Base-by-base conservation (phyloP, 1,140 invertebrate genomes). In the Ceratina japonica region DNA sequence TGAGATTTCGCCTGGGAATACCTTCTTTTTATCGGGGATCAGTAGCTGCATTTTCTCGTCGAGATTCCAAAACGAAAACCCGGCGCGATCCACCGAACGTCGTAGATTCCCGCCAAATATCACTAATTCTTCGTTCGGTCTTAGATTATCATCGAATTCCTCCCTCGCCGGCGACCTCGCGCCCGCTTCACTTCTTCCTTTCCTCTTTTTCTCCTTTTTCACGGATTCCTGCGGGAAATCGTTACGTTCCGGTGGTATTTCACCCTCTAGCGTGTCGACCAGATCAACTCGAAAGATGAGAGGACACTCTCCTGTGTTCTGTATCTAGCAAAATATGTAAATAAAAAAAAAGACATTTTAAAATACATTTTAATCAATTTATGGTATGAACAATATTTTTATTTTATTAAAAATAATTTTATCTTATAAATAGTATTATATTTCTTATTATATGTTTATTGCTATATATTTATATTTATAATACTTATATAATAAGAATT, bases 21-120 rank as follows among this genome's bases (percentile, higher is more conserved):
- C 75, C 68, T 63, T 78, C 2, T 44, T 63, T 0, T 7, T 27
- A 13, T 78, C 68, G 0, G 24, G 31, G 1, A 64, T 59, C 58
- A 62, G 2, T n/a, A 78, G 10, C 31, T 72, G 68, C 69, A 49
- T 72, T 15, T 49, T 63, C 8, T 72, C 75, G 37, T 78, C 69
- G 49, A 78, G 20, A 13, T 72, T 64, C 16, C 1, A 12, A 20
- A 78, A 78, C 0, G 69, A 72, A 3, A 72, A 78, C 1, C 24
- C 13, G 8, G 1, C 3, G 3, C n/a, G 58, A 27, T 72, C 10
- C 44, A 1, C 0, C 0, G 27, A 72, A 27, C 15, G 49, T n/a
- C 27, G 16, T 0, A 78, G 51, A 16, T 44, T 54, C 10, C 59
- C 68, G 15, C 59, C 59, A 22, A 63, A 64, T 72, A 78, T 78